These are phyloP conservation scores for Tiliacea citrago DNA, from an alignment of 2,888 invertebrate species.

Conservation along the genomic window DNA sequence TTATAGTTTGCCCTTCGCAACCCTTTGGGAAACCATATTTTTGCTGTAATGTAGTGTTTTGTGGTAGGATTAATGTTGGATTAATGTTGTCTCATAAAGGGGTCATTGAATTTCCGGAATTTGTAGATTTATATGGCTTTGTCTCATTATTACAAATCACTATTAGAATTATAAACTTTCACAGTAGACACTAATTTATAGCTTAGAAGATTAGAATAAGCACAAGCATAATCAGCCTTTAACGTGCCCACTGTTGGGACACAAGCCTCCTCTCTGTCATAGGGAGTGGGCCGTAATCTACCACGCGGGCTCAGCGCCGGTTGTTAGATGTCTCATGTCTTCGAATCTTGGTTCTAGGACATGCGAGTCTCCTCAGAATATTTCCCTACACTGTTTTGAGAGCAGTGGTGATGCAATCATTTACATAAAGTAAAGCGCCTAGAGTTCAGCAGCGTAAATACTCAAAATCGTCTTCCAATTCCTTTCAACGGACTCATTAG, in stretches of 20 bases:
- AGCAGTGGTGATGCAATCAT: too few species aligned
- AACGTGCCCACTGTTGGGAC: too few species aligned
- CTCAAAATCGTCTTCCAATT: background rate
- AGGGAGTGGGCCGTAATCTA: too few species aligned
- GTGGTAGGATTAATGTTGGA: background rate
- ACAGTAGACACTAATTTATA: background rate
- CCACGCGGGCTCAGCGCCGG: too few species aligned
- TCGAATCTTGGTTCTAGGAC: too few species aligned
- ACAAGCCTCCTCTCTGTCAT: too few species aligned
- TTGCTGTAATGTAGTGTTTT: slow-evolving; percentile 15
- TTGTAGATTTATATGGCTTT: background rate
- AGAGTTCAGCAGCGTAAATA: too few species aligned
- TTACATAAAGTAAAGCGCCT: too few species aligned
- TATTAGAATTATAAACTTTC: background rate
- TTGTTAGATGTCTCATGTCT: too few species aligned
- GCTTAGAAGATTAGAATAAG: background rate
- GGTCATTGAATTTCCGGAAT: background rate
- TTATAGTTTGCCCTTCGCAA: background rate
- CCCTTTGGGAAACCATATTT: slow-evolving; percentile 7
- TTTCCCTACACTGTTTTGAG: too few species aligned
- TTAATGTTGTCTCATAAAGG: background rate
- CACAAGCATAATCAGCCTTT: too few species aligned
- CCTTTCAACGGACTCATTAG: background rate
- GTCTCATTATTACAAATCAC: background rate
- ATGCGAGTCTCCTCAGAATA: too few species aligned